Evolutionary conservation across 2,888 invertebrate genomes (phyloP).

Genomic region (Tiliacea citrago): DNA sequence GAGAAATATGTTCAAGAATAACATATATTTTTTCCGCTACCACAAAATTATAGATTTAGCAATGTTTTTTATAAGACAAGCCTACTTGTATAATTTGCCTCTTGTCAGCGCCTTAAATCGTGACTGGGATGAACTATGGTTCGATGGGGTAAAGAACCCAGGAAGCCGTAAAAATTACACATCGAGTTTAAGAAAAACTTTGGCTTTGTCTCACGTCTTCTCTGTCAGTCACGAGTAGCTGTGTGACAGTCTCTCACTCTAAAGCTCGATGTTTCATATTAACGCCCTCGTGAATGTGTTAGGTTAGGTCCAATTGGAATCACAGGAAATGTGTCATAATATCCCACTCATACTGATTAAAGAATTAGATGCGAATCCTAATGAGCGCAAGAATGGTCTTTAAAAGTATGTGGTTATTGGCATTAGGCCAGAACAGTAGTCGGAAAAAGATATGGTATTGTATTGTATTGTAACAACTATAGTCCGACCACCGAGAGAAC

Average conservation of each 20-base stretch:
- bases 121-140: neutral
- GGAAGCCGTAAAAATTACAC: neutral
- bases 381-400: slow-evolving; percentile 29
- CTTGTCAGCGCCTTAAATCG: too few relatives aligned
- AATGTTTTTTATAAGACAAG: too few relatives aligned
- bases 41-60: too few relatives aligned
- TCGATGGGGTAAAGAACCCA: neutral
- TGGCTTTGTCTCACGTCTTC: too few relatives aligned
- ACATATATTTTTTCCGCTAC: too few relatives aligned
- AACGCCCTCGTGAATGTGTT: neutral
- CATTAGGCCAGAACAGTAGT: slow-evolving; percentile 3
- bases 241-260: neutral
- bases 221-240: too few relatives aligned
- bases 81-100: too few relatives aligned
- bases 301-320: slow-evolving; percentile 12
- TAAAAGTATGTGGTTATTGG: slow-evolving; percentile 38
- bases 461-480: neutral
- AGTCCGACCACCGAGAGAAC: too few relatives aligned
- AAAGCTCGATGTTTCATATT: neutral
- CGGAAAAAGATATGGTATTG: neutral
- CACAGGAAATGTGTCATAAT: slow-evolving; percentile 40
- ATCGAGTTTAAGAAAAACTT: neutral
- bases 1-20: too few relatives aligned
- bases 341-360: slow-evolving; percentile 20
- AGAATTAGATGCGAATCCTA: slow-evolving; percentile 6